These are phyloP conservation scores for Ridgeia piscesae DNA, from an alignment of 1,140 invertebrate genomes.

Conservation along the genomic window DNA sequence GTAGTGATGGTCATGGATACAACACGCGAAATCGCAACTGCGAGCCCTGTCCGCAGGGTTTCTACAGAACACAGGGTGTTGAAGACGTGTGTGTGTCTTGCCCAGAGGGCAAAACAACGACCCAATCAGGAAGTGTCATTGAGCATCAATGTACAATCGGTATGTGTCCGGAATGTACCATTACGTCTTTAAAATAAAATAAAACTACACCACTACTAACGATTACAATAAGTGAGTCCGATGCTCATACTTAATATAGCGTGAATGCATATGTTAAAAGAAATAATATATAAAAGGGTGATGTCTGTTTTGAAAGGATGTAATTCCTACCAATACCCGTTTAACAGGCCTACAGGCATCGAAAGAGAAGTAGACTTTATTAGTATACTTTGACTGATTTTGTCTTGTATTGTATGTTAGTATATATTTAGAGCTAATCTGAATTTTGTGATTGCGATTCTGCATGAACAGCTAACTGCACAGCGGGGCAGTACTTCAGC, in stretches of 20 bases:
- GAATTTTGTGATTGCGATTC: not conserved
- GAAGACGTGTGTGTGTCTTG: not conserved
- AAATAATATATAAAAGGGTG: too few species aligned
- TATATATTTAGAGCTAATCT: not conserved
- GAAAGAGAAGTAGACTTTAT: too few species aligned
- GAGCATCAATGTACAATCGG: not conserved
- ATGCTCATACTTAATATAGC: too few species aligned
- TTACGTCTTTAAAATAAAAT: too few species aligned
- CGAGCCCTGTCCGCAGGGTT: not conserved
- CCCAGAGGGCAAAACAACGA: not conserved
- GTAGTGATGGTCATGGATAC: not conserved
- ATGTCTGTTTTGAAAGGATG: too few species aligned
- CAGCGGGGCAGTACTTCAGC: not conserved
- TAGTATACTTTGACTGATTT: not conserved
- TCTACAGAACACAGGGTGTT: not conserved
- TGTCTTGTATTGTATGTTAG: not conserved
- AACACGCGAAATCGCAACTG: not conserved
- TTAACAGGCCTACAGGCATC: too few species aligned
- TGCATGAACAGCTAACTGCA: not conserved
- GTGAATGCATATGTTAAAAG: too few species aligned
- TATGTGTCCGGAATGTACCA: not conserved
- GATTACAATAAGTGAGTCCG: too few species aligned
- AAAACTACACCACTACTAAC: too few species aligned
- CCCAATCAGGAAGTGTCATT: not conserved
- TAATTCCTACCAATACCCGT: too few species aligned